Base-by-base conservation (phyloP, 2,797 vertebrate species). In the Myripristis jacobus region DNA sequence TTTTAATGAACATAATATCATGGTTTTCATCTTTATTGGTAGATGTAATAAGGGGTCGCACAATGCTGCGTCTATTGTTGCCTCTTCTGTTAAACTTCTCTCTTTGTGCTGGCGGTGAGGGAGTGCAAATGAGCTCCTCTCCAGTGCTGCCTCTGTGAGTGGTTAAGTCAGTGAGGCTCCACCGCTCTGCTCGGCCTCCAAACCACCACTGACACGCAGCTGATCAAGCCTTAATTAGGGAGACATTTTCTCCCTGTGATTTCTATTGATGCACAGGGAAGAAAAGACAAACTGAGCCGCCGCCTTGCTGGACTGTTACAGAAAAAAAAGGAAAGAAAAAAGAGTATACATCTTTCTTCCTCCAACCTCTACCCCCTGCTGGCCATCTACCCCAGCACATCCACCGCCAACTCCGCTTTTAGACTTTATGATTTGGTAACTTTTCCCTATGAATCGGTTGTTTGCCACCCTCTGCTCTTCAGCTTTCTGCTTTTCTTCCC, bases 181-280 rank as follows among this genome's bases (percentile, higher is more conserved):
- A 7, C 53, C 81, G 71, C 79, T 79, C 79, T 74, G 83, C 90
- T 69, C 69, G 19, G 73, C 81, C 73, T 79, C 89, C 80, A 95
- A 97, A 96, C 94, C 93, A 92, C 92, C 92, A 94, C 94, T 96
- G 96, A 96, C 95, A 52, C 91, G 92, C 92, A 94, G 92, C 96
- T 96, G 96, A 98, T 98, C 96, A 97, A 93, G 94, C 92, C 92
- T 95, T 98, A 97, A 97, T 98, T 96, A 97, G 94, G 93, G 93
- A 95, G 95, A 96, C 95, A 96, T 98, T 98, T 97, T 98, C 96
- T 96, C 93, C 85, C 93, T 77, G 95, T 96, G 96, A 98, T 97
- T 96, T 94, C 94, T 96, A 96, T 97, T 93, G 96, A 97, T 95
- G 95, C 94, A 91, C 91, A 75, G 91, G 76, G 73, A 74, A 90